Evolutionary conservation across 2,888 invertebrate genomes (phyloP), one percentile per base, ranked within the genome.

Genomic region (Stratiomys singularior): DNA sequence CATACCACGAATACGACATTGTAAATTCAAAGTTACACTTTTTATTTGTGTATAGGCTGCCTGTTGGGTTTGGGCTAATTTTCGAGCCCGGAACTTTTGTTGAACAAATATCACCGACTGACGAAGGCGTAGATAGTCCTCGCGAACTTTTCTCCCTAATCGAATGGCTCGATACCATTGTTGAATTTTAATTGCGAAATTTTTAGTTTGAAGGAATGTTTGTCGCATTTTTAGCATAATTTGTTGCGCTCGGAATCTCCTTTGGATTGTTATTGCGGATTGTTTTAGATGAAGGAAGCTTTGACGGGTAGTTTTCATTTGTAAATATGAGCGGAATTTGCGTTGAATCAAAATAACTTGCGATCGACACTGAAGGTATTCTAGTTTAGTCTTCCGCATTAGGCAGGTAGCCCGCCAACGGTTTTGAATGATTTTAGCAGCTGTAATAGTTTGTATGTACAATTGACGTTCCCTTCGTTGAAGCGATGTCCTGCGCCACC

Each of bases 1-100:
- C 82, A 88, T 87, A 69, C 90, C 89, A 82, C 90, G 88, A 60
- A 88, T 84, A 37, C 83, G 79, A 11, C 90, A 84, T 81, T 89
- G 89, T 78, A 91, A 79, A 15, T 80, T 76, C 13, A 81, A 3
- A 5, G 79, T 66, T 7, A 58, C 28, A n/a, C 74, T 81, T 44
- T 83, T 84, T 71, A 86, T 85, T 60, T 82, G 78, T 1, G 77
- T 37, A 79, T 82, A 87, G 23, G 79, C 79, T 1, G 81, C 74
- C 77, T 86, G 86, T 63, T 88, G 84, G 74, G 81, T 80, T n/a
- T 84, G 83, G 86, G 88, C 89, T 23, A 84, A 66, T 21, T 86
- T 60, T 1, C 87, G 83, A 46, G 86, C 88, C 30, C 89, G 88
- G 81, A 88, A 90, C 76, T 82, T 84, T 63, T 84, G 85, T 79